Evolutionary conservation across 1,140 invertebrate species (phyloP), one percentile per base, ranked within the genome.

Genomic region (Mya arenaria): DNA sequence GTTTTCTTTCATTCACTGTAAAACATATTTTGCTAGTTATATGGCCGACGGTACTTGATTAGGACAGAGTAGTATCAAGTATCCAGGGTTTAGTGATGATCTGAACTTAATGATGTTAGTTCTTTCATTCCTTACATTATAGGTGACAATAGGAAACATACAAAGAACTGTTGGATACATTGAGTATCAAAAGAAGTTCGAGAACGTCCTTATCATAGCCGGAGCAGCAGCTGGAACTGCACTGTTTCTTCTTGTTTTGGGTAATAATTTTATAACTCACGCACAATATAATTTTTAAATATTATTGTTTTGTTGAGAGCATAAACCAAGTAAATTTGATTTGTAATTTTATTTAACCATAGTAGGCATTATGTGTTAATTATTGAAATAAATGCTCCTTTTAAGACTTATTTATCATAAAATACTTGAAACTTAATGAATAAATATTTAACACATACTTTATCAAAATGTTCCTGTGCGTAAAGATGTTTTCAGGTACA

Each of bases 131-230:
- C n/a, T 36, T 37, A 13, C 39, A 37, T 72, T 72, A 5, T 36
- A 72, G 69, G 69, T 72, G 19, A 37, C 48, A 5, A 28, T 72
- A 30, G 69, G 69, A 15, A 72, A 72, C 28, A 55, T 55, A 15
- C 8, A 36, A 13, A n/a, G 6, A 23, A 28, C 2, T 1, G 52
- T 72, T 72, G 69, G 69, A 2, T 52, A 37, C 17, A 10, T 72
- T 15, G 10, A 72, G 6, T 72, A 72, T 72, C 41, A 58, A 44
- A 58, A n/a, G 30, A n/a, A 34, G 3, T 15, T 55, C 4, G 44
- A 71, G 23, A 30, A 34, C 13, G 3, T 56, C n/a, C 4, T 72
- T 0, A 72, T 71, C 1, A 56, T 72, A 58, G 34, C 34, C n/a
- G 48, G 28, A 15, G 48, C 48, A 10, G 48, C 48, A 1, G 69